Evolutionary conservation across 2,113 vertebrate species (phyloP).

Genomic region (Nycticorax nycticorax): DNA sequence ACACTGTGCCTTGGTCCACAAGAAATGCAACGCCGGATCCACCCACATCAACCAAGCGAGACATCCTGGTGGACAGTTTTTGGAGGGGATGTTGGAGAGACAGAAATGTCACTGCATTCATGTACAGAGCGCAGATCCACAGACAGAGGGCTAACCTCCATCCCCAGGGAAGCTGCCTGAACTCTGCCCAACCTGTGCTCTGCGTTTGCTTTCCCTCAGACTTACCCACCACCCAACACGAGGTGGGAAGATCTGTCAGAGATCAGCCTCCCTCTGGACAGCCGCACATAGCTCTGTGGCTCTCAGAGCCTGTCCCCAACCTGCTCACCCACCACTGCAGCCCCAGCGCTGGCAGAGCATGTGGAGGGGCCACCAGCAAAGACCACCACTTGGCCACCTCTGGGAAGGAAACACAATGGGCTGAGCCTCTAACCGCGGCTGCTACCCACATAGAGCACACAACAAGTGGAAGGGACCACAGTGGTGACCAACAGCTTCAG

Average conservation of each 20-base stretch:
- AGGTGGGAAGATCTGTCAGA: not conserved
- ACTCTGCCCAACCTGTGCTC: not conserved
- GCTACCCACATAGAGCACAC: not conserved
- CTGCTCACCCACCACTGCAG: not conserved
- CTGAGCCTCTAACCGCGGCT: not conserved
- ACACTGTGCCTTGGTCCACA: not conserved
- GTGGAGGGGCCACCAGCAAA: not conserved
- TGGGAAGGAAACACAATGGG: too few species aligned
- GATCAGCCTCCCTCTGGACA: not conserved
- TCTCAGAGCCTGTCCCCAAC: not conserved
- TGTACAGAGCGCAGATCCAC: not conserved
- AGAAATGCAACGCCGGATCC: not conserved
- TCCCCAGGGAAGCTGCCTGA: not conserved
- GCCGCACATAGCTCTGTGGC: rapidly evolving
- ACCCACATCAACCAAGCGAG: not conserved
- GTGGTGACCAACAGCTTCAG: not conserved
- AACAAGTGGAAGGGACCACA: not conserved
- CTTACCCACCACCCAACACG: not conserved
- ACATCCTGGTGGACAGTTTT: slow-evolving; percentile 12
- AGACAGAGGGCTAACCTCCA: not conserved
- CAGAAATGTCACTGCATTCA: not conserved
- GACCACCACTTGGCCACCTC: rapidly evolving
- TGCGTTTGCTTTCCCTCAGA: not conserved
- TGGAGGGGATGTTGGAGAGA: not conserved
- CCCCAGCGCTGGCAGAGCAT: rapidly evolving